Evolutionary conservation across 2,888 invertebrate species (phyloP), one percentile per base, ranked within the genome.

Genomic region (Leptopilina myrica): DNA sequence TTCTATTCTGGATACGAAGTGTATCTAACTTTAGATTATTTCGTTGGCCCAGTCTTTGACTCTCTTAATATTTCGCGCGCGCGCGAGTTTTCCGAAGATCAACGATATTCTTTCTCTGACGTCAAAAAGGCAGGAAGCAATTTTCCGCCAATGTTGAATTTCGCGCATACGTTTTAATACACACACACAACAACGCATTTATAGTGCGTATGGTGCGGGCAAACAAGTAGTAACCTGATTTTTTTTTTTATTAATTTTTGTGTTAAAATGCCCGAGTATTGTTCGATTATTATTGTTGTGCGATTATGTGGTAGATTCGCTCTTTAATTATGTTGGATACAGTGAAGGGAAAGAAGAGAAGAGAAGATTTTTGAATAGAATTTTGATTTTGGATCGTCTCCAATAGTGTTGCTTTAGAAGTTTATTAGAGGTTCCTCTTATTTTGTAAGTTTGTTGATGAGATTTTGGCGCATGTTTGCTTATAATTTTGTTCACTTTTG

Each of bases 1-100:
- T 85, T 89, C 89, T 90, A 90, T 90, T 90, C 89, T 89, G 86
- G 89, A 90, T 85, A 86, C 86, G 83, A 81, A 76, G 84, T 84
- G 83, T 82, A 80, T 86, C 89, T 89, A 90, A 89, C 86, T 90
- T 90, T 90, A 90, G 89, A 85, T 81, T 85, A 49, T 86, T 86
- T 85, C 84, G 85, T 88, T 88, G 87, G 89, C 88, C 87, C 88
- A 87, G 86, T 85, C 86, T 87, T 87, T 86, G 85, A 87, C 84
- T 87, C 85, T 83, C 79, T 40, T 64, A 78, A 66, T 76, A 43
- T 43, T 8, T 8, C 43, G 43, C 43, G 43, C 43, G 43, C 49
- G 11, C 49, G 49, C 69, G 79, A 76, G 73, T 73, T 73, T 73
- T 73, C 73, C 73, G 53, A 73, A 73, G 56, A 73, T 56, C 56